phyloP scores from a whole-genome alignment of 2,797 vertebrate genomes.

The Huso huso region DNA sequence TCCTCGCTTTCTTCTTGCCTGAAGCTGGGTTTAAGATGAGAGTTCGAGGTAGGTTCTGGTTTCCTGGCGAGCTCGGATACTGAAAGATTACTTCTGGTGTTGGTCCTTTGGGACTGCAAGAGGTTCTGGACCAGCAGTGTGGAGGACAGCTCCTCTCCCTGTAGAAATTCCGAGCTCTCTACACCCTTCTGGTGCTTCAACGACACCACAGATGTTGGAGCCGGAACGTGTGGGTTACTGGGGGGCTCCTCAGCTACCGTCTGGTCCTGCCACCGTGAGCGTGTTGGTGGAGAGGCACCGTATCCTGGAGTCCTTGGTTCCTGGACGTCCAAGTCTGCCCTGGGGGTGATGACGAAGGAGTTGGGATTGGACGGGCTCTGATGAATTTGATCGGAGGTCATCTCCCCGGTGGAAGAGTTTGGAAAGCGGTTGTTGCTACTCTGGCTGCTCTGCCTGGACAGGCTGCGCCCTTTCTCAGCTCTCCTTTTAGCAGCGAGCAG shows the following conservation, averaged over 20 bases:
- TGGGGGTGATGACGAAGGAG: slow-evolving; percentile 38
- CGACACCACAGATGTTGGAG: background rate
- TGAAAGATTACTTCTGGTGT: slow-evolving; percentile 13
- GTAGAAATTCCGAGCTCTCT: slow-evolving; percentile 14
- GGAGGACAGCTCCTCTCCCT: background rate
- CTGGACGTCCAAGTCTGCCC: slow-evolving; percentile 18
- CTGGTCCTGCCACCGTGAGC: background rate
- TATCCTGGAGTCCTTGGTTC: background rate
- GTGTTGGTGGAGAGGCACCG: background rate
- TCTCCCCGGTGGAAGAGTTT: slow-evolving; percentile 20
- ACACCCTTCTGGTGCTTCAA: slow-evolving; percentile 19
- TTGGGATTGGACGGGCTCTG: slow-evolving; percentile 34
- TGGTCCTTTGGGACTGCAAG: slow-evolving; percentile 3
- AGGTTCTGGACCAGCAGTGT: background rate
- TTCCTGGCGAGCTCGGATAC: slow-evolving; percentile 15
- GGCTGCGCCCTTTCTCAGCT: slow-evolving; percentile 39
- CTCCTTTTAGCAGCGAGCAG: slow-evolving; percentile 61
- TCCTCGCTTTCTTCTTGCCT: slow-evolving; percentile 21
- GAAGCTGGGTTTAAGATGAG: slow-evolving; percentile 1
- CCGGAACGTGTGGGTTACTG: slow-evolving; percentile 4
- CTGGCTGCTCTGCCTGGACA: slow-evolving; percentile 39
- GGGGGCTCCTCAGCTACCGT: slow-evolving; percentile 17
- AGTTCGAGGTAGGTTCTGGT: slow-evolving; percentile 5
- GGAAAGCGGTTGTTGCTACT: slow-evolving; percentile 24
- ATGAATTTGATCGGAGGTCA: slow-evolving; percentile 27